These are phyloP conservation scores for Panagrolaimus sp. DNA, from an alignment of 1,140 invertebrate genomes.

Conservation along the genomic window DNA sequence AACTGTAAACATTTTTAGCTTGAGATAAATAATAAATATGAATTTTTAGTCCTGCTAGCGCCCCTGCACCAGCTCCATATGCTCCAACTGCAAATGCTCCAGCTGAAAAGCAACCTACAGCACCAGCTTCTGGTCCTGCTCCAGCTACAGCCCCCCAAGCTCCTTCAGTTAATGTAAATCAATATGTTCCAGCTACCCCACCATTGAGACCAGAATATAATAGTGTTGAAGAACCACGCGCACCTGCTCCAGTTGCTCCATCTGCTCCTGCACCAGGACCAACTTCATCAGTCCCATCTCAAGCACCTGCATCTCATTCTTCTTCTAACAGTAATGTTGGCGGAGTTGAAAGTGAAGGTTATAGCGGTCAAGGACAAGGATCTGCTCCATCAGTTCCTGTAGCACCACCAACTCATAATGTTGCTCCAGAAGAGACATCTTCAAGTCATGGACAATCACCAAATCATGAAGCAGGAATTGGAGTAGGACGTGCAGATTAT, in stretches of 20 bases:
- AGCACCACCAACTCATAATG: background rate
- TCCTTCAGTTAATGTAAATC: too few relatives aligned
- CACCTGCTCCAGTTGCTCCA: background rate
- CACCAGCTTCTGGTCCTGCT: background rate
- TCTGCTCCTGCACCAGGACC: slow-evolving; percentile 13
- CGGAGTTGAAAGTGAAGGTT: background rate
- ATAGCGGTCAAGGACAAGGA: background rate
- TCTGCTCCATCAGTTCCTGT: slow-evolving; percentile 10
- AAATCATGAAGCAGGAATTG: background rate
- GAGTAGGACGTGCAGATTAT: background rate
- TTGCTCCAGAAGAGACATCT: background rate
- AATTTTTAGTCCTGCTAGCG: slow-evolving; percentile 6
- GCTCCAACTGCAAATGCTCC: background rate
- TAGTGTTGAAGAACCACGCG: too few relatives aligned
- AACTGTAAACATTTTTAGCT: background rate
- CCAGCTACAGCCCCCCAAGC: background rate
- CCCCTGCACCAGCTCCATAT: background rate
- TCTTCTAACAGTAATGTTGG: background rate
- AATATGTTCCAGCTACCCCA: too few relatives aligned
- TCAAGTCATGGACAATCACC: background rate
- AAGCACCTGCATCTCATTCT: too few relatives aligned
- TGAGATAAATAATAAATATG: background rate
- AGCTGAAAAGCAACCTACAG: background rate
- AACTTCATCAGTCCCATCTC: slow-evolving; percentile 16
- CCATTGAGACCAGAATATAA: too few relatives aligned